Base-by-base conservation (phyloP, 2,797 vertebrate genomes). In the Liasis olivaceus region DNA sequence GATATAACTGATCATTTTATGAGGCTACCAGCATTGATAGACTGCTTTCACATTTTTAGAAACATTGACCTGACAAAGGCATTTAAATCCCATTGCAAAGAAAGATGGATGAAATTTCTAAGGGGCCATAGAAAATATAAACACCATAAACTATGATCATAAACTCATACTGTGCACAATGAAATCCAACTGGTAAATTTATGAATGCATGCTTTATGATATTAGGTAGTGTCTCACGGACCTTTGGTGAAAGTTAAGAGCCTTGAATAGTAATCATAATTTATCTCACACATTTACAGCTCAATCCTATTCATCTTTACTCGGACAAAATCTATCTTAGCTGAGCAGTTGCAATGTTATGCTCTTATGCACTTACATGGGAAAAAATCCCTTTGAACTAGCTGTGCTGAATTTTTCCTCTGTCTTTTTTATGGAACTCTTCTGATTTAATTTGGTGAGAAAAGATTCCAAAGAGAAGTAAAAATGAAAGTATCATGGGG, bases 111-210 rank as follows among this genome's bases (percentile, higher is more conserved):
- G 89, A 47, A 84, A 77, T 84, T 64, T 88, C 85, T 84, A 77
- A 63, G 47, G 89, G 56, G 56, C 42, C 64, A 90, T 8, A 90
- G 85, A 86, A 90, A 88, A 93, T 63, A 93, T 87, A 81, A 87
- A 93, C 64, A 81, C 17, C 64, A n/a, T 81, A 88, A 93, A 77
- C 85, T 64, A 63, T 26, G 17, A 3, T 56, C 47, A 2, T 88
- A 54, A 63, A 90, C 5, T 13, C 47, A 90, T 17, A 64, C 4
- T 22, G 54, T 77, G 36, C 77, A 31, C 81, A 12, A 87, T 77
- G 28, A 62, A 88, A 26, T 20, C 14, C 85, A 87, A 42, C 66
- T 62, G 54, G 66, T 90, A 42, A 90, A 90, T 93, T 90, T 87
- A 93, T 87, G 36, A 86, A 60, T 22, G 22, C 42, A 31, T 63